Conservation (phyloP, 2,113 vertebrate genomes). For the Spheniscus mendiculus region DNA sequence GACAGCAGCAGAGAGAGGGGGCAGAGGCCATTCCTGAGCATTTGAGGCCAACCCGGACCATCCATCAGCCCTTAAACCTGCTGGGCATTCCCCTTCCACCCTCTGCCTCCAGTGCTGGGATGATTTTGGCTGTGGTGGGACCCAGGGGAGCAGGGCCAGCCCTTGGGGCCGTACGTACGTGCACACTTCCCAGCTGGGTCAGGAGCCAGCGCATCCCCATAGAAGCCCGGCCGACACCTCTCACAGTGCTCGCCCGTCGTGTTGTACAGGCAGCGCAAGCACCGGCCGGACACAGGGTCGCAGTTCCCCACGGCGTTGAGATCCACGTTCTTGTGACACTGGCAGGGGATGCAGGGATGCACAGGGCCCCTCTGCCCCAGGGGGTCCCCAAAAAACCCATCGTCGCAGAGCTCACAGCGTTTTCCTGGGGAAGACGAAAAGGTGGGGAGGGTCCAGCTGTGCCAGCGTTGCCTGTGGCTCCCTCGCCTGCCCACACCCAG, state of each 20-base stretch:
- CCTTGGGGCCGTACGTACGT: constrained; percentile 65
- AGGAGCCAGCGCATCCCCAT: constrained; percentile 75
- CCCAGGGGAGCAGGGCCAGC: not conserved
- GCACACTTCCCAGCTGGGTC: constrained; percentile 72
- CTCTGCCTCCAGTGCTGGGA: not conserved
- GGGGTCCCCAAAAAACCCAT: constrained; percentile 90
- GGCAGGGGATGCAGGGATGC: constrained; percentile 79
- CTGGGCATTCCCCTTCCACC: not conserved
- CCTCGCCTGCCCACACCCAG: accelerated
- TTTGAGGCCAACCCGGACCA: not conserved
- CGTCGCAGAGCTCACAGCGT: constrained; percentile 89
- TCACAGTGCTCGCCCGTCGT: constrained; percentile 83
- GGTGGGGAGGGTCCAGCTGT: not conserved
- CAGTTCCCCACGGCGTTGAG: constrained; percentile 88
- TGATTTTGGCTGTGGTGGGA: not conserved
- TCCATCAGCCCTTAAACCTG: not conserved
- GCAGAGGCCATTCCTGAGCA: not conserved
- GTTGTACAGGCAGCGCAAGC: constrained; percentile 87
- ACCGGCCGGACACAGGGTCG: constrained; percentile 81
- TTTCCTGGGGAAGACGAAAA: constrained; percentile 69
- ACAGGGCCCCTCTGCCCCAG: constrained; percentile 76
- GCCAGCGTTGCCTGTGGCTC: accelerated
- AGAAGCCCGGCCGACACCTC: constrained; percentile 82
- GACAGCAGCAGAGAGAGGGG: not conserved
- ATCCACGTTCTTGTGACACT: constrained; percentile 87